Evolutionary conservation across 1,140 invertebrate species (phyloP), one percentile per base, ranked within the genome.

Genomic region (Drosophila navojoa): DNA sequence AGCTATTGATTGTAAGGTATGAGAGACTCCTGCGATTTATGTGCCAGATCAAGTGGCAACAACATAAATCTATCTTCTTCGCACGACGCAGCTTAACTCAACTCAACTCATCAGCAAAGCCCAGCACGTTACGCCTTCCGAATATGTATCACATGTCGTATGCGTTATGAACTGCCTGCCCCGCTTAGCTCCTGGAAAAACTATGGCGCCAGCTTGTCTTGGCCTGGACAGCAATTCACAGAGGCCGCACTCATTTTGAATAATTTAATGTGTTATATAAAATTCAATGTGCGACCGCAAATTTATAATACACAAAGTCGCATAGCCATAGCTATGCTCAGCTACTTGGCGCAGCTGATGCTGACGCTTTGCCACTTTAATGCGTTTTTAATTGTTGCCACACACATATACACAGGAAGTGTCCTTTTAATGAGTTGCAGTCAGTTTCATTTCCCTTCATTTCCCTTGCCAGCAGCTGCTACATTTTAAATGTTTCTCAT

Each of bases 351-450:
- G 1, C 52, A 7, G 35, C 11, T 53, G n/a, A 35, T 53, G 44
- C 25, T 66, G 54, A 49, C 60, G 55, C 29, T 70, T 59, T 15
- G 71, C 44, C 44, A 44, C 58, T 79, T 82, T 82, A 87, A 87
- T 87, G 81, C 67, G 68, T 79, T 87, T 87, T 87, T 87, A 87
- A 87, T 87, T 87, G 82, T 87, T 71, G 69, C 76, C 78, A 78
- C 60, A 32, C 6, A 29, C 5, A 29, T 22, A 5, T 10, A 35
- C 27, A 5, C 5, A n/a, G 62, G 38, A 72, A 72, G 54, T 60
- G 40, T 49, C 49, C 40, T 60, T 81, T 86, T 81, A 86, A 85
- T 81, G 78, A 77, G 72, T 55, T 44, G 55, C 53, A 32, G 16
- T 0, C 50, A 47, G 22, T 16, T 27, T 13, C 44, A 44, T 32